phyloP scores from a whole-genome alignment of 2,113 vertebrate genomes.

The Oreochromis aureus region DNA sequence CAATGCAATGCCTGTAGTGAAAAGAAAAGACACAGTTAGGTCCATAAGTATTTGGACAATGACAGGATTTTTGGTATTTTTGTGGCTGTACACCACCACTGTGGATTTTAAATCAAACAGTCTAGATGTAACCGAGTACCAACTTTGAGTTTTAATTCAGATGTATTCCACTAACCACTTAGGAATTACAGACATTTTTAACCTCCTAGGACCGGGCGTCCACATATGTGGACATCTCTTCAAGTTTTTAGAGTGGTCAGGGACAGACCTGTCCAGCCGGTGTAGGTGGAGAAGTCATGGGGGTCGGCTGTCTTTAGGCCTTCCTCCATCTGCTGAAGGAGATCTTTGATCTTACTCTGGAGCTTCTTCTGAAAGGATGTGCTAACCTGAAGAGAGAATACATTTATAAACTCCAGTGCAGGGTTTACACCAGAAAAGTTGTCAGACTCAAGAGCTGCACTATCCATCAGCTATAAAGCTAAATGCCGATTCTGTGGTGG shows the following conservation, averaged over 20 bases:
- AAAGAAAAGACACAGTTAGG: background rate
- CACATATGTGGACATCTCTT: background rate
- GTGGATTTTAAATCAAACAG: background rate
- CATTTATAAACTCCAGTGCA: background rate
- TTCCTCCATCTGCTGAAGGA: conserved; percentile 96
- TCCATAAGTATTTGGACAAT: background rate
- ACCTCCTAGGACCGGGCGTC: too few species aligned
- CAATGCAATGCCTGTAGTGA: conserved; percentile 81
- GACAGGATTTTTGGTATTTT: background rate
- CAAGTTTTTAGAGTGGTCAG: rapidly evolving
- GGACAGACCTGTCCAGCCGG: conserved; percentile 89
- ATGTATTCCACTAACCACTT: background rate
- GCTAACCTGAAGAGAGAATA: conserved; percentile 71
- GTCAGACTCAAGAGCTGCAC: background rate
- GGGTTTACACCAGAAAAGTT: background rate
- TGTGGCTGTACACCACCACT: background rate
- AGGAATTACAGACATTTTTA: background rate
- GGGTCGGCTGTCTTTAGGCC: conserved; percentile 94
- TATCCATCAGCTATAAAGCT: background rate
- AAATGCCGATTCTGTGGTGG: background rate
- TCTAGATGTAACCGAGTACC: rapidly evolving
- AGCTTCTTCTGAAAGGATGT: conserved; percentile 78
- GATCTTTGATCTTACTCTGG: conserved; percentile 90
- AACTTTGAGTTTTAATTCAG: background rate
- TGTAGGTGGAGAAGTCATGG: conserved; percentile 92